Percentiles rank a stretch among this genome's conserved stretches.
These are phyloP conservation scores for Drosophila arawakana DNA, from an alignment of 1,140 invertebrate genomes.

Conservation along the genomic window DNA sequence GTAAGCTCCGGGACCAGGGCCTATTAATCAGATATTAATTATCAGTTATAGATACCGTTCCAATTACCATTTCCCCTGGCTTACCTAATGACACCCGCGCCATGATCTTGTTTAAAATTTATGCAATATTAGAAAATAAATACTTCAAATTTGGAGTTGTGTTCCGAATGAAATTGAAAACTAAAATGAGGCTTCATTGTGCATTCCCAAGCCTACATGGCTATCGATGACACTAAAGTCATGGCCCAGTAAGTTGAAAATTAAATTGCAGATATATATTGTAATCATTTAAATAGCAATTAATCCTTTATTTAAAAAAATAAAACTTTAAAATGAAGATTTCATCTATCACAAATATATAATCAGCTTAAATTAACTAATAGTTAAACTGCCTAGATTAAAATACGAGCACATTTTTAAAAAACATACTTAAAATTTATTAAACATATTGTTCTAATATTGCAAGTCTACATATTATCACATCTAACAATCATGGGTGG, in stretches of 20 bases:
- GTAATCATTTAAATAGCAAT: too few relatives aligned
- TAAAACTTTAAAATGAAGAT: too few relatives aligned
- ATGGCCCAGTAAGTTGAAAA: neutral
- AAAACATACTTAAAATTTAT: constrained; percentile 33
- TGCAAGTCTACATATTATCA: constrained; percentile 78
- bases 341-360: too few relatives aligned
- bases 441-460: constrained; percentile 65
- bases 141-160: constrained; percentile 11
- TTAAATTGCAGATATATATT: too few relatives aligned
- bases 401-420: neutral
- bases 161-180: neutral
- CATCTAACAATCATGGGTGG: constrained; percentile 82
- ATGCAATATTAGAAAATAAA: constrained; percentile 13
- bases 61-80: neutral
- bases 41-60: neutral
- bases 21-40: constrained; percentile 60
- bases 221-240: neutral
- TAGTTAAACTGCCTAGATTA: too few relatives aligned
- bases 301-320: too few relatives aligned
- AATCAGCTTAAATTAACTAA: too few relatives aligned
- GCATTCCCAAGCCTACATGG: neutral
- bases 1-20: constrained; percentile 88
- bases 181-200: neutral
- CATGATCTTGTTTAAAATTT: neutral
- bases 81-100: neutral